phyloP scores from a whole-genome alignment of 2,888 invertebrate genomes.

The Frankliniella fusca region DNA sequence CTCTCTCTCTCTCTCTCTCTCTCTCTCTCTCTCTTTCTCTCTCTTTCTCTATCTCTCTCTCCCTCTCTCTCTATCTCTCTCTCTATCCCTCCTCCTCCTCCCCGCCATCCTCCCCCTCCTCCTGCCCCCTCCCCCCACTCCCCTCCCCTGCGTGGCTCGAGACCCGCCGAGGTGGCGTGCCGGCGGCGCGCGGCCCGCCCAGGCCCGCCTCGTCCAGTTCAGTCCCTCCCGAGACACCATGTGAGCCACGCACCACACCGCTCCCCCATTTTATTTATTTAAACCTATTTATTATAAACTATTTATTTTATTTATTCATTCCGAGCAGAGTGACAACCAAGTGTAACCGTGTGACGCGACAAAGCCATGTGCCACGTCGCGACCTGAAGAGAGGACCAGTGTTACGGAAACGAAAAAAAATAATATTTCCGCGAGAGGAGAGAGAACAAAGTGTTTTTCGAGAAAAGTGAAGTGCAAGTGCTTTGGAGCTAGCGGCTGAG shows the following conservation, averaged over 20 bases:
- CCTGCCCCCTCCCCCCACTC: neutral
- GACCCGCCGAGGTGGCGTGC: neutral
- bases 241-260: neutral
- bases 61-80: no score
- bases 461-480: neutral
- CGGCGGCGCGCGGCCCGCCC: neutral
- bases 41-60: no score
- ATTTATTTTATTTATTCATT: conserved; percentile 8
- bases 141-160: neutral
- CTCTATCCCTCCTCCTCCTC: neutral
- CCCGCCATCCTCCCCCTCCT: neutral
- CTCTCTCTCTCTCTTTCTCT: no score
- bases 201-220: neutral
- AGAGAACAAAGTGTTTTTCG: neutral
- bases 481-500: neutral
- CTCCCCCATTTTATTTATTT: neutral
- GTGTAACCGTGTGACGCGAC: neutral
- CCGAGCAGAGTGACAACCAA: neutral
- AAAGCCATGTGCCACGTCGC: neutral
- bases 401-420: neutral
- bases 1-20: neutral
- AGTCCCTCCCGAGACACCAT: conserved; percentile 24
- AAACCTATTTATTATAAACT: conserved; percentile 7
- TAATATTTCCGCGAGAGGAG: neutral
- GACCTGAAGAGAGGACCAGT: neutral